Conservation (phyloP, 1,140 invertebrate genomes). For the Drosophila persimilis region DNA sequence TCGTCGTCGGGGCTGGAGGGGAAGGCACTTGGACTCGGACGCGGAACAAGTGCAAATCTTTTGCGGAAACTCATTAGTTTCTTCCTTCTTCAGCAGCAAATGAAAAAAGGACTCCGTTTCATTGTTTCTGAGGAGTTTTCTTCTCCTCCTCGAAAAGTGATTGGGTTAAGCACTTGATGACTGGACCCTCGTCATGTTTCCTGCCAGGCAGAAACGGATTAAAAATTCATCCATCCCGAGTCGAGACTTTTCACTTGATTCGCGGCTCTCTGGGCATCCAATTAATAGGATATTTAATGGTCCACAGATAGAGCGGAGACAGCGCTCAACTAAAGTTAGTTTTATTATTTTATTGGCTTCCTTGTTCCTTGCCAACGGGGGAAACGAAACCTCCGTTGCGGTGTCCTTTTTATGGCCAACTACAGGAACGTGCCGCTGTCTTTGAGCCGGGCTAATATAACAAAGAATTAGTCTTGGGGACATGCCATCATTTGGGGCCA, state of each 20-base stretch:
- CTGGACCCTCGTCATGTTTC: no score
- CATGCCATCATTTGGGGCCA: slow-evolving; percentile 76
- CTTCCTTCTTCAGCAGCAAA: neutral
- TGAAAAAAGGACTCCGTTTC: slow-evolving; percentile 15
- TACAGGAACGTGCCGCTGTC: slow-evolving; percentile 41
- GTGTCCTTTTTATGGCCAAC: slow-evolving; percentile 40
- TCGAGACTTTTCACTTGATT: slow-evolving; percentile 1
- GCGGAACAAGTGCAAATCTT: slow-evolving; percentile 54
- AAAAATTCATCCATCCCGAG: neutral
- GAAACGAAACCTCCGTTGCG: neutral
- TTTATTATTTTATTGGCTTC: slow-evolving; percentile 74
- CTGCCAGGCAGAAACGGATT: no score
- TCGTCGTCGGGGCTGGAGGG: no score
- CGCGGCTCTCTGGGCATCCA: slow-evolving; percentile 6
- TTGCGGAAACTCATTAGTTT: slow-evolving; percentile 71
- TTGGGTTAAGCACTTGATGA: no score
- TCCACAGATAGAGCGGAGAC: slow-evolving; percentile 23
- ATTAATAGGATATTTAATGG: slow-evolving; percentile 41
- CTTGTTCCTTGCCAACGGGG: neutral
- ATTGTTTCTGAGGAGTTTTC: slow-evolving; percentile 12
- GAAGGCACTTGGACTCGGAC: slow-evolving; percentile 49
- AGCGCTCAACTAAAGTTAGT: slow-evolving; percentile 73
- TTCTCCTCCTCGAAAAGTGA: no score
- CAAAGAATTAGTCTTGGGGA: slow-evolving; percentile 80
- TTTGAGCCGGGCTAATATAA: slow-evolving; percentile 51